phyloP scores from a whole-genome alignment of 1,140 invertebrate genomes.

The Caerostris extrusa region DNA sequence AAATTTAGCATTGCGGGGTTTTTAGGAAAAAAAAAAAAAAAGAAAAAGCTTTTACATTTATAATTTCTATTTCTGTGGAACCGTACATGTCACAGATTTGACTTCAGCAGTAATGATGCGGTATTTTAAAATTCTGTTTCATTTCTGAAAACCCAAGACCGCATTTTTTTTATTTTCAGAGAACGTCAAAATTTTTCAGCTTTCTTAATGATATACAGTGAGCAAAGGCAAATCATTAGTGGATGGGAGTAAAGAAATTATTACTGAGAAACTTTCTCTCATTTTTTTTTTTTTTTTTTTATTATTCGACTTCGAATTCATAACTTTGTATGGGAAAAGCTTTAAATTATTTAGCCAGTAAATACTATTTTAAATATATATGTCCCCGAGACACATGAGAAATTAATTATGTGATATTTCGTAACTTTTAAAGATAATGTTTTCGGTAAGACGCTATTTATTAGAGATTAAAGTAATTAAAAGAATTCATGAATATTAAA shows the following conservation, averaged over 20 bases:
- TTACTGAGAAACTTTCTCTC: not conserved
- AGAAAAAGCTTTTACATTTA: not conserved
- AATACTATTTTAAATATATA: no score
- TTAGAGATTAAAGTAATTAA: no score
- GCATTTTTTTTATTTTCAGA: not conserved
- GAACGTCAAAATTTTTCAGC: not conserved
- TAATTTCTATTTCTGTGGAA: not conserved
- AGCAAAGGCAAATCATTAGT: not conserved
- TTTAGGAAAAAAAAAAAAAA: not conserved
- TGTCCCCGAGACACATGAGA: no score
- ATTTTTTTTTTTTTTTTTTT: not conserved
- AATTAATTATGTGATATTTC: no score
- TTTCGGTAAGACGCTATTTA: no score
- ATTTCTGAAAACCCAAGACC: not conserved
- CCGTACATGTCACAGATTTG: not conserved
- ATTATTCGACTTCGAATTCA: not conserved
- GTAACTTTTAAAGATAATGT: no score
- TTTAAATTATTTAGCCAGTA: no score
- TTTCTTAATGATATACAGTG: not conserved
- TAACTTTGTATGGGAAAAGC: not conserved
- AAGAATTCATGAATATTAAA: no score
- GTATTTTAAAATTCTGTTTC: constrained; percentile 17
- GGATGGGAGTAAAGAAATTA: not conserved
- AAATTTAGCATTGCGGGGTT: not conserved
- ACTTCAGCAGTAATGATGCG: not conserved